Evolutionary conservation across 2,888 invertebrate genomes (phyloP).

Genomic region (Lamproptera curius): DNA sequence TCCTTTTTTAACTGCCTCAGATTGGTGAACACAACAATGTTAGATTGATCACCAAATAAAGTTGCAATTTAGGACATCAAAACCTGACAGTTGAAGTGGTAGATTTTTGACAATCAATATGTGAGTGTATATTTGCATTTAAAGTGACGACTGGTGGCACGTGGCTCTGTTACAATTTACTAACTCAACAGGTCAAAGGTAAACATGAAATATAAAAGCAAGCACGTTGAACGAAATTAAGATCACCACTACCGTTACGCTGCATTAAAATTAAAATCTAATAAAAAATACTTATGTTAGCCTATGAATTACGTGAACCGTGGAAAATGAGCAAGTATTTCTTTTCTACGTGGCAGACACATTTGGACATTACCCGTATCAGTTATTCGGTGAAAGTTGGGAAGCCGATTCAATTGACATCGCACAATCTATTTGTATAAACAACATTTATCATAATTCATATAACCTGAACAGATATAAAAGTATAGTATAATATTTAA

Average conservation of each 20-base stretch:
- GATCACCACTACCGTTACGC: background rate
- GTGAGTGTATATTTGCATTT: too few relatives aligned
- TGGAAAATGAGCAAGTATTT: background rate
- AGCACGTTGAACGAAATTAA: background rate
- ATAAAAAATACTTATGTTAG: background rate
- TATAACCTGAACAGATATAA: background rate
- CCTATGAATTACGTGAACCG: background rate
- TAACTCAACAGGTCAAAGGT: too few relatives aligned
- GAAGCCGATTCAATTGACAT: background rate
- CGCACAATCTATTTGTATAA: background rate
- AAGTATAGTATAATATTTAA: conserved; percentile 3
- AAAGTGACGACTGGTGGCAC: background rate
- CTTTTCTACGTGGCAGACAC: conserved; percentile 1
- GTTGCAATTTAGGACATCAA: too few relatives aligned
- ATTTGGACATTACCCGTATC: conserved; percentile 22
- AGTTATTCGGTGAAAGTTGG: conserved; percentile 10
- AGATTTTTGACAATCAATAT: too few relatives aligned
- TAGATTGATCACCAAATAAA: too few relatives aligned
- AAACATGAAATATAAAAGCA: background rate
- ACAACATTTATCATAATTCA: background rate
- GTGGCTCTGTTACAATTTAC: too few relatives aligned
- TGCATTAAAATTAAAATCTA: background rate
- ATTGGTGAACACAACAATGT: too few relatives aligned
- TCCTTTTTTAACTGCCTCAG: too few relatives aligned
- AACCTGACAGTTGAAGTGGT: too few relatives aligned